Percentiles rank a stretch among this genome's conserved stretches.
Conservation (phyloP, 2,797 vertebrate genomes). For the Oceanodroma leucorhoa region DNA sequence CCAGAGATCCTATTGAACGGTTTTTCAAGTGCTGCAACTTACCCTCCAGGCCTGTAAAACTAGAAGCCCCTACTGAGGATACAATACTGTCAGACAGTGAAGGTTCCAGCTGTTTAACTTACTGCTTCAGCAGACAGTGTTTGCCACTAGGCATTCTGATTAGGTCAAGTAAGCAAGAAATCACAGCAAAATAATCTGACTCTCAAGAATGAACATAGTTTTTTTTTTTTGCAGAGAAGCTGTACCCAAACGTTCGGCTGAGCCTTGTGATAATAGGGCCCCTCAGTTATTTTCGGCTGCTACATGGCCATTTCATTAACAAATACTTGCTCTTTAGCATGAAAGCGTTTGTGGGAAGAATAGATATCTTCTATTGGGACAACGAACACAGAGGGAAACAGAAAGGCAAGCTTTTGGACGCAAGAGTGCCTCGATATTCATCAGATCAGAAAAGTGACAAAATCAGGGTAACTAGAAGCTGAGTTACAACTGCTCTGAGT, state of each 20-base stretch:
- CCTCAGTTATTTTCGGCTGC: background rate
- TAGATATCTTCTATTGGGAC: background rate
- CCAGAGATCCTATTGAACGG: constrained; percentile 8
- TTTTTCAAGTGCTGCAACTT: constrained; percentile 20
- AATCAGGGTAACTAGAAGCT: background rate
- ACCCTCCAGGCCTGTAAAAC: background rate
- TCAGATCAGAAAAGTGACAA: background rate
- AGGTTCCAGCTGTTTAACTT: constrained; percentile 25
- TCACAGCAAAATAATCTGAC: background rate
- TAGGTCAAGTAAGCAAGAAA: constrained; percentile 35
- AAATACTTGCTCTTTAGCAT: background rate
- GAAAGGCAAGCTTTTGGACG: background rate
- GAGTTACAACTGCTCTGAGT: background rate
- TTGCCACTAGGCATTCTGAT: constrained; percentile 25
- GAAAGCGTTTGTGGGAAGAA: background rate
- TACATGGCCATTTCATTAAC: background rate
- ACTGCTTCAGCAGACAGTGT: background rate
- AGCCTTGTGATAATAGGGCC: background rate
- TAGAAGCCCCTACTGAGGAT: background rate
- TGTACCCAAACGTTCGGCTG: background rate
- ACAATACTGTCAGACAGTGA: background rate
- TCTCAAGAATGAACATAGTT: background rate
- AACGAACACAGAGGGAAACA: background rate
- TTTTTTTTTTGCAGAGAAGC: background rate
- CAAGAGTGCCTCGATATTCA: background rate